Percentiles rank a stretch among this genome's conserved stretches.
Conservation (phyloP, 2,113 vertebrate species). For the Suricata suricatta region DNA sequence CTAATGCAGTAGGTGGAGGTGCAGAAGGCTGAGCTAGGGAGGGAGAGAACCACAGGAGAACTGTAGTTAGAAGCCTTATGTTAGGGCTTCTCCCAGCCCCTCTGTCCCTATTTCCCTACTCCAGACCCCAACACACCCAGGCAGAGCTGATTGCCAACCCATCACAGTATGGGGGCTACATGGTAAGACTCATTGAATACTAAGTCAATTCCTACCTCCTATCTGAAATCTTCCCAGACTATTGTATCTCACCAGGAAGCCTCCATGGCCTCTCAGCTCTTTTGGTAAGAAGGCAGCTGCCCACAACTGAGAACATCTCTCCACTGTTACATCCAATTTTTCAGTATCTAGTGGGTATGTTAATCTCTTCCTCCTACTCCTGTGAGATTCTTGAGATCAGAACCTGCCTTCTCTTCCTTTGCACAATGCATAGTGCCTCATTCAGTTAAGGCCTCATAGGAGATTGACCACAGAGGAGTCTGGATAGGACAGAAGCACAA, state of each 20-base stretch:
- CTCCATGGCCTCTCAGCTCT: neutral
- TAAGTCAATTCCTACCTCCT: neutral
- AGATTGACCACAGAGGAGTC: neutral
- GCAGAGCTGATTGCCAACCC: neutral
- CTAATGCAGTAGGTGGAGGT: constrained; percentile 3
- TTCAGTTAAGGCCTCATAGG: neutral
- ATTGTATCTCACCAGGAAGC: neutral
- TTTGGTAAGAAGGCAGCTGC: neutral
- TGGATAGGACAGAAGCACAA: neutral
- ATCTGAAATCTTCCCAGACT: neutral
- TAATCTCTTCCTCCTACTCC: neutral
- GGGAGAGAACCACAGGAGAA: constrained; percentile 15
- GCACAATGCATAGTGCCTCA: neutral
- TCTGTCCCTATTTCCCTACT: neutral
- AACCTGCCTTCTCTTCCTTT: neutral
- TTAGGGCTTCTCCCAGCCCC: neutral
- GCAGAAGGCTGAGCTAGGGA: constrained; percentile 10
- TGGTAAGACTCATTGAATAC: neutral
- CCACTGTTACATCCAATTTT: neutral
- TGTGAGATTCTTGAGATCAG: neutral
- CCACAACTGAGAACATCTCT: neutral
- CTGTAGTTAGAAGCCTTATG: constrained; percentile 17
- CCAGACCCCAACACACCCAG: neutral
- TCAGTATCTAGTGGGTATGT: neutral
- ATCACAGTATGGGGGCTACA: neutral